A percentile compares a stretch with the other conserved stretches of the same genome.
Conservation (phyloP, 2,888 invertebrate species). For the Unio pictorum region DNA sequence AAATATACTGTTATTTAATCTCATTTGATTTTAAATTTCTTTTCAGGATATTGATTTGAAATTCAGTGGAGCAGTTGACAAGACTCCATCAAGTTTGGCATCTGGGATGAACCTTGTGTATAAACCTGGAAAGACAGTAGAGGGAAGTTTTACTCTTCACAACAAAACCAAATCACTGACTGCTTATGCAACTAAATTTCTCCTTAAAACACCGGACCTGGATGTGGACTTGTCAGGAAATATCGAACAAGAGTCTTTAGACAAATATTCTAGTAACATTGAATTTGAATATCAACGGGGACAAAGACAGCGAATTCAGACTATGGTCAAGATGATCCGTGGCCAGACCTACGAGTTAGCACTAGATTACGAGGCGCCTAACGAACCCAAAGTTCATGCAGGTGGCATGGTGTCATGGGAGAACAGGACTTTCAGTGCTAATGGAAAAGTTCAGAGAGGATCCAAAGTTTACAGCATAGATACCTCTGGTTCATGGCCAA, state of each 20-base stretch:
- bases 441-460: slow-evolving; percentile 20
- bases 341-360: slow-evolving; percentile 26
- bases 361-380: slow-evolving; percentile 22
- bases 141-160: slow-evolving; percentile 20
- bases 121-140: slow-evolving; percentile 33
- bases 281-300: slow-evolving; percentile 37
- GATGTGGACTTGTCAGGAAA: slow-evolving; percentile 30
- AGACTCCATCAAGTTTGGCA: slow-evolving; percentile 23
- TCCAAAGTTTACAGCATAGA: slow-evolving; percentile 21
- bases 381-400: slow-evolving; percentile 19
- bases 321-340: slow-evolving; percentile 24
- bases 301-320: slow-evolving; percentile 23
- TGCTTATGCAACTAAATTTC: slow-evolving; percentile 20
- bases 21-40: slow-evolving; percentile 1
- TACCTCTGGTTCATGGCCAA: slow-evolving; percentile 11
- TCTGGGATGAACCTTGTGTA: slow-evolving; percentile 31
- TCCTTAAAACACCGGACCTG: slow-evolving; percentile 19
- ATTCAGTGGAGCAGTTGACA: slow-evolving; percentile 36
- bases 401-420: slow-evolving; percentile 17
- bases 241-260: slow-evolving; percentile 26
- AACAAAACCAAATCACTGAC: slow-evolving; percentile 19
- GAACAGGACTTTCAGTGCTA: slow-evolving; percentile 18
- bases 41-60: slow-evolving; percentile 39
- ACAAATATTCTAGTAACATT: slow-evolving; percentile 31
- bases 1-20: background rate